phyloP scores from a whole-genome alignment of 1,140 invertebrate species.

The Drosophila sucinea region DNA sequence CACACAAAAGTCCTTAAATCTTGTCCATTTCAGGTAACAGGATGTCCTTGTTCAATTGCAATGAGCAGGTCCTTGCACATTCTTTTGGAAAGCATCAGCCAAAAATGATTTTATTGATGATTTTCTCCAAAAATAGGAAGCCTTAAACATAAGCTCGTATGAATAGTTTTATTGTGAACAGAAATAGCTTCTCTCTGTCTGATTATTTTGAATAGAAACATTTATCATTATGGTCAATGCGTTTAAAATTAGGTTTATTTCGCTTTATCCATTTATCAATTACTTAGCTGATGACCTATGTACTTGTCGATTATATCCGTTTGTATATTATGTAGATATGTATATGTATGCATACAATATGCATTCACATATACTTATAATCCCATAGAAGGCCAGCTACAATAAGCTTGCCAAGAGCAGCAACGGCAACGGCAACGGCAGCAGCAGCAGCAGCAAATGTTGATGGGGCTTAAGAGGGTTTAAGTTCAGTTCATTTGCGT shows the following conservation, averaged over 20 bases:
- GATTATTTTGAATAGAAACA: neutral
- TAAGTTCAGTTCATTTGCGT: conserved; percentile 11
- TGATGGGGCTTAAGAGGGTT: conserved; percentile 4
- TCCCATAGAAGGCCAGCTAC: conserved; percentile 9
- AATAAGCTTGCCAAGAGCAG: neutral
- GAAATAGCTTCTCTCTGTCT: neutral
- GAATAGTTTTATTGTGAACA: neutral
- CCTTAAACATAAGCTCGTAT: too few relatives aligned
- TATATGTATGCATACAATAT: neutral
- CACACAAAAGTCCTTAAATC: too few relatives aligned
- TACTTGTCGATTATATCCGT: too few relatives aligned
- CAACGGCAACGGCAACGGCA: neutral
- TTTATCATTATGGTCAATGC: neutral
- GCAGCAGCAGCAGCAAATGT: neutral
- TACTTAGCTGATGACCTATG: conserved; percentile 1
- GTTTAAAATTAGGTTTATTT: neutral
- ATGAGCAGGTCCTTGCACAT: too few relatives aligned
- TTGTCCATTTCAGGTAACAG: too few relatives aligned
- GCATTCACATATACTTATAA: neutral
- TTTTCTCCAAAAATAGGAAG: too few relatives aligned
- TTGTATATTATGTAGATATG: too few relatives aligned
- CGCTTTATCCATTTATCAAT: conserved; percentile 3
- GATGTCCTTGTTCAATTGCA: too few relatives aligned
- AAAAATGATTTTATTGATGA: too few relatives aligned
- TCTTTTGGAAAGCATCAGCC: too few relatives aligned